Evolutionary conservation across 2,797 vertebrate species (phyloP), one percentile per base, ranked within the genome.

Genomic region (Enteromius thamalakanensis): DNA sequence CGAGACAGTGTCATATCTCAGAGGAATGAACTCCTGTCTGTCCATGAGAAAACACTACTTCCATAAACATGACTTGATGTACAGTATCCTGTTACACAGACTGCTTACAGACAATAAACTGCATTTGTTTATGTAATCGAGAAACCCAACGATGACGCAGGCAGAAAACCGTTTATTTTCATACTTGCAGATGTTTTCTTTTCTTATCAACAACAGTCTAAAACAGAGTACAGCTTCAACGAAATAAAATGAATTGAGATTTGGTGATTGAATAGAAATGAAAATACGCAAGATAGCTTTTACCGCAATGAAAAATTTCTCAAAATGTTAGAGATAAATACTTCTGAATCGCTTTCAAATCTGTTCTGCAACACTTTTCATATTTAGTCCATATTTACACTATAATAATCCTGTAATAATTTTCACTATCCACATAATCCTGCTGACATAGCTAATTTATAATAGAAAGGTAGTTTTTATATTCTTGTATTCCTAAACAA

Each of bases 1-100:
- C 5, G 47, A 69, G 77, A 69, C 77, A 53, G 64, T 55, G 77
- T 68, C 47, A 53, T 51, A 68, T 79, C 77, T 79, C 64, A 79
- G 60, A 53, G 76, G 65, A 67, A 37, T 37, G 17, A 74, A 76
- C 69, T n/a, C 19, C 47, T 23, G 34, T 55, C 74, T 47, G 14
- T 42, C 17, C 29, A 49, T 58, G 23, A 67, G 62, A 79, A 65
- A 67, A 79, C 58, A 65, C 47, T 9, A 32, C 21, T 53, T 34
- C 11, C 3, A 72, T 19, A 79, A 70, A 69, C 76, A 68, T 3
- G 47, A 53, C 40, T 37, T 72, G 67, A 71, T 58, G 21, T 72
- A 53, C 58, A n/a, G 53, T 12, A 37, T 51, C 62, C 21, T 26
- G 26, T 79, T 67, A 64, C 79, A 81, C 65, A 58, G 60, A 15